These are phyloP conservation scores for Spinus pinus DNA, from an alignment of 2,797 vertebrate species.

Conservation along the genomic window DNA sequence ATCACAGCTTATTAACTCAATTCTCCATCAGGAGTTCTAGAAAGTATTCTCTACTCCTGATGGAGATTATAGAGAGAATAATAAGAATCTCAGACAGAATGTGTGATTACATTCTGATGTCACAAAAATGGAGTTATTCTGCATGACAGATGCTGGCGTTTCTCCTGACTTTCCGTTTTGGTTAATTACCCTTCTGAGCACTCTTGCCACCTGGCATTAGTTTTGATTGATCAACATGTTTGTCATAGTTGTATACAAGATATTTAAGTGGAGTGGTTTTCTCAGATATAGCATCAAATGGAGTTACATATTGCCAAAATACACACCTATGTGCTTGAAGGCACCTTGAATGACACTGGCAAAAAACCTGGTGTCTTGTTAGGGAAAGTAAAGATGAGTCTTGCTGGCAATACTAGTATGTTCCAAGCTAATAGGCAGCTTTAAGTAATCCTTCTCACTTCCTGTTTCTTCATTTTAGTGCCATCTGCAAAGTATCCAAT, in stretches of 20 bases:
- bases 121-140: not conserved
- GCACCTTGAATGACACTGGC: not conserved
- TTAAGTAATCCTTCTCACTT: not conserved
- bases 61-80: not conserved
- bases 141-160: not conserved
- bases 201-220: not conserved
- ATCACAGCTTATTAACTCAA: not conserved
- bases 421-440: not conserved
- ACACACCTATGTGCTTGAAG: not conserved
- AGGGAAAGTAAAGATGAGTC: not conserved
- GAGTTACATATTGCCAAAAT: not conserved
- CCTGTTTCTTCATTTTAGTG: not conserved
- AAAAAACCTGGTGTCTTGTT: not conserved
- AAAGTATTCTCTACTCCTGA: not conserved
- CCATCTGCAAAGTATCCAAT: not conserved
- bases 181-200: not conserved
- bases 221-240: not conserved
- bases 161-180: not conserved
- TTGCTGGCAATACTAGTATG: not conserved
- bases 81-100: not conserved
- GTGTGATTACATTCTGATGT: not conserved
- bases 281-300: not conserved
- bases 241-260: not conserved
- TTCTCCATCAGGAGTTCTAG: not conserved
- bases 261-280: not conserved